These are phyloP conservation scores for Stratiomys singularior DNA, from an alignment of 2,888 invertebrate species.

Conservation along the genomic window DNA sequence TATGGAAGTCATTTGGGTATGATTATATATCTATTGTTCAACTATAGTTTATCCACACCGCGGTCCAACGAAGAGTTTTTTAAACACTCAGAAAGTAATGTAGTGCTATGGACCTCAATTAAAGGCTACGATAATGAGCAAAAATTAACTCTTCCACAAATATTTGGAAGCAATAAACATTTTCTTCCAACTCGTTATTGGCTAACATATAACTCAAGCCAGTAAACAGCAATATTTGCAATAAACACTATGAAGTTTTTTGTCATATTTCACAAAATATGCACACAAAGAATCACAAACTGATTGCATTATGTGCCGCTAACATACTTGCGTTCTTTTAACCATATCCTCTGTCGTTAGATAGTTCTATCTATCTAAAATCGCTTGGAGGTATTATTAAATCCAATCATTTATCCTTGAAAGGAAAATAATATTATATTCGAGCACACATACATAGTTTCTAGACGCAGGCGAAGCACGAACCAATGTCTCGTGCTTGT, in stretches of 20 bases:
- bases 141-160: too few species aligned
- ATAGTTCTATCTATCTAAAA: conserved; percentile 26
- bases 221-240: too few species aligned
- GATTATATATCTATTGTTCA: too few species aligned
- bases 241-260: neutral
- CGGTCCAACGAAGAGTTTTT: too few species aligned
- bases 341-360: neutral
- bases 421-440: conserved; percentile 17
- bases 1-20: too few species aligned
- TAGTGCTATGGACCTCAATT: too few species aligned
- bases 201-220: too few species aligned
- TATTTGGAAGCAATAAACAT: too few species aligned
- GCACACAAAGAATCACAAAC: neutral
- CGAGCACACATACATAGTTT: neutral
- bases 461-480: neutral
- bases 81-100: too few species aligned
- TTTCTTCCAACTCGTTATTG: too few species aligned
- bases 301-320: neutral
- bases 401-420: conserved; percentile 25
- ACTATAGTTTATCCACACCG: too few species aligned
- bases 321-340: neutral
- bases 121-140: too few species aligned
- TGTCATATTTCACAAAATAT: neutral
- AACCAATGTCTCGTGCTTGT: neutral
- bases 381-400: conserved; percentile 28